A percentile compares a stretch with the other conserved stretches of the same genome.
Conservation (phyloP, 2,113 vertebrate species). For the Lepus europaeus region DNA sequence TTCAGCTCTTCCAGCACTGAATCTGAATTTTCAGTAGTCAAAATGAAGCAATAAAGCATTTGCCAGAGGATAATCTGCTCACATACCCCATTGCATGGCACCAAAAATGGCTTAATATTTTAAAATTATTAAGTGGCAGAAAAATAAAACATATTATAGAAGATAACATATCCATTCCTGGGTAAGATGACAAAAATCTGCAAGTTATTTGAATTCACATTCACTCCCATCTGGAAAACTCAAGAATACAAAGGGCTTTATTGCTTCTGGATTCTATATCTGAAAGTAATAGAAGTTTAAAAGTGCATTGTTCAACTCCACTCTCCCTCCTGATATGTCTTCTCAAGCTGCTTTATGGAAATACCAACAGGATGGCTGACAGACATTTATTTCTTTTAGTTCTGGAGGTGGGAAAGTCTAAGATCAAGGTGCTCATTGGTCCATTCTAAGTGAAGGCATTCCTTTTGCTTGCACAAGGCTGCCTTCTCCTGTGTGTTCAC, state of each 20-base stretch:
- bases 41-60: conserved; percentile 2
- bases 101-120: not conserved
- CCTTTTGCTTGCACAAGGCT: not conserved
- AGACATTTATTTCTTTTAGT: not conserved
- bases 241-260: not conserved
- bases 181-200: conserved; percentile 1
- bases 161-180: not conserved
- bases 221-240: not conserved
- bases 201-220: not conserved
- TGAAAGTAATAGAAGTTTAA: not conserved
- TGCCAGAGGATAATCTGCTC: not conserved
- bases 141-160: not conserved
- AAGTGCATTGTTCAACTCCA: not conserved
- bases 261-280: not conserved
- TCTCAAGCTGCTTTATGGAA: no score
- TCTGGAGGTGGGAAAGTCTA: not conserved
- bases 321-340: no score
- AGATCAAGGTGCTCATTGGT: not conserved
- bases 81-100: not conserved
- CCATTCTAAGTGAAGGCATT: not conserved
- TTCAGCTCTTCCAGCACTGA: not conserved
- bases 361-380: not conserved
- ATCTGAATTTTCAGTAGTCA: not conserved
- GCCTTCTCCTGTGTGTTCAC: not conserved
- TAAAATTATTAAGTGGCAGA: not conserved